Conservation (phyloP, 1,140 invertebrate species). For the Caenorhabditis brenneri region DNA sequence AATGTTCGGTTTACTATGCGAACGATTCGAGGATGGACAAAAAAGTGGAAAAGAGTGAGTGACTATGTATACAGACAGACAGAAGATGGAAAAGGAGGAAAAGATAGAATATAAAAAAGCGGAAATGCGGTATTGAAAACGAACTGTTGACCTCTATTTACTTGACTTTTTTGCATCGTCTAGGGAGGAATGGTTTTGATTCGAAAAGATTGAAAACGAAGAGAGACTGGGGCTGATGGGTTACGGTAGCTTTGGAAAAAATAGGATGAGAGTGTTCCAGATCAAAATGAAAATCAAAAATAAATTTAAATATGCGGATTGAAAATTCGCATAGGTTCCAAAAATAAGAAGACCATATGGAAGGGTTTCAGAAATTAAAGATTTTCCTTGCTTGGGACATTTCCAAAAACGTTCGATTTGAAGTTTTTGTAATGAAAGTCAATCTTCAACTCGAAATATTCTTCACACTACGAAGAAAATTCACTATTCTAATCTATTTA, state of each 20-base stretch:
- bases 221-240: background rate
- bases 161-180: background rate
- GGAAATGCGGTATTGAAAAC: slow-evolving; percentile 13
- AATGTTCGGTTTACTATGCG: slow-evolving; percentile 39
- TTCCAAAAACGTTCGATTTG: too few relatives aligned
- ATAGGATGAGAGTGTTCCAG: too few relatives aligned
- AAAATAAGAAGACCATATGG: too few relatives aligned
- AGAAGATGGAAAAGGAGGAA: background rate
- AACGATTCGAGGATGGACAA: background rate
- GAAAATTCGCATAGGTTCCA: too few relatives aligned
- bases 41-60: background rate
- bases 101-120: background rate
- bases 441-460: too few relatives aligned
- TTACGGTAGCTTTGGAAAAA: slow-evolving; percentile 1
- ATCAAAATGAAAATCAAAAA: too few relatives aligned
- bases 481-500: too few relatives aligned
- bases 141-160: slow-evolving; percentile 32
- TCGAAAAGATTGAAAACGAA: background rate
- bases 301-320: too few relatives aligned
- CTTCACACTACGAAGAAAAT: too few relatives aligned
- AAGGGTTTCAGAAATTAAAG: too few relatives aligned
- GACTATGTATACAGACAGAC: background rate
- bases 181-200: background rate
- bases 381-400: too few relatives aligned
- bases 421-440: too few relatives aligned